Evolutionary conservation across 2,888 invertebrate genomes (phyloP).

Genomic region (Pheosia tremula): DNA sequence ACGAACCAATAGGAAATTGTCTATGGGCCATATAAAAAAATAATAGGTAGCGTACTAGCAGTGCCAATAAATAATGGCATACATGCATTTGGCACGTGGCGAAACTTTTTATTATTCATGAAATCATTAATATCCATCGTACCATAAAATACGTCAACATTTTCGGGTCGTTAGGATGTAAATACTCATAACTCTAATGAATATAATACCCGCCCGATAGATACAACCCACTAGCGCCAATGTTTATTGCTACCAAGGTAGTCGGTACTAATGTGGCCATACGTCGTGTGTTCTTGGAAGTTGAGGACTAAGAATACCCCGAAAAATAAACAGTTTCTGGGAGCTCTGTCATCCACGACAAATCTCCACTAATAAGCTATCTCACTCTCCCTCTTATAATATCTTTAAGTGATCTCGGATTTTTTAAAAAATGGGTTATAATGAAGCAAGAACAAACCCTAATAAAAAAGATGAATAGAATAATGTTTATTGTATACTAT

Average conservation of each 20-base stretch:
- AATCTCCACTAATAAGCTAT: no score
- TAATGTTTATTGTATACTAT: no score
- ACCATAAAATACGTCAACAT: slow-evolving; percentile 31
- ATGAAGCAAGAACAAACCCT: no score
- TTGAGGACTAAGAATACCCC: not conserved
- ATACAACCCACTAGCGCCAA: slow-evolving; percentile 25
- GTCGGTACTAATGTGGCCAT: slow-evolving; percentile 6
- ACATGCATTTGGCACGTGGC: slow-evolving; percentile 7
- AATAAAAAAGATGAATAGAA: no score
- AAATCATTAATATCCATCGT: slow-evolving; percentile 28
- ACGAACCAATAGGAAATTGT: no score
- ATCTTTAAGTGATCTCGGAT: no score
- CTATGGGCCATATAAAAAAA: no score
- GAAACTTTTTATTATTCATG: slow-evolving; percentile 20
- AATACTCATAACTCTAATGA: slow-evolving; percentile 38
- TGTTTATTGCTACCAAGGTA: slow-evolving; percentile 33
- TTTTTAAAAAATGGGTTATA: no score
- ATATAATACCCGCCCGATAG: slow-evolving; percentile 30
- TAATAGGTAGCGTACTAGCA: not conserved
- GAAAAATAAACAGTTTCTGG: no score
- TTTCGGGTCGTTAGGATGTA: slow-evolving; percentile 23
- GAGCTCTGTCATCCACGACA: no score
- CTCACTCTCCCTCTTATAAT: no score
- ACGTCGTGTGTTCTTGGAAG: not conserved
- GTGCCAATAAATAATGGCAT: not conserved